Conservation (phyloP, 1,140 invertebrate species). For the Diabrotica virgifera region DNA sequence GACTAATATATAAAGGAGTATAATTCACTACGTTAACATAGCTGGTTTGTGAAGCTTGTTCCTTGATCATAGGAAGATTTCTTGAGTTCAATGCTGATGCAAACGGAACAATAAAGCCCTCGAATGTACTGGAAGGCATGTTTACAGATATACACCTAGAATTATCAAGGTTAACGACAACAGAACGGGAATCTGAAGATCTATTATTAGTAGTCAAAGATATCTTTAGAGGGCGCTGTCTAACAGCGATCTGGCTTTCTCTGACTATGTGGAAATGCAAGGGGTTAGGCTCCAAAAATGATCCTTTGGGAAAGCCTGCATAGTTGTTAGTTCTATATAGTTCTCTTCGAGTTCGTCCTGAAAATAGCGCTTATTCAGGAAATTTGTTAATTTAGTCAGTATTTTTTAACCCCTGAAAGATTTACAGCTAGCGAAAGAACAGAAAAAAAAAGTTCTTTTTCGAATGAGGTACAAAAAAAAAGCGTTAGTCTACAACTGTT, state of each 20-base stretch:
- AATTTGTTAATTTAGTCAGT: background rate
- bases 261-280: constrained; percentile 44
- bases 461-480: background rate
- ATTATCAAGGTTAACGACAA: constrained; percentile 37
- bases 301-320: constrained; percentile 44
- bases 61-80: constrained; percentile 25
- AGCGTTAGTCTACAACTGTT: background rate
- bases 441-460: background rate
- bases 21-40: constrained; percentile 30
- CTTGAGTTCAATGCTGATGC: constrained; percentile 39
- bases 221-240: constrained; percentile 32
- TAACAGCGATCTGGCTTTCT: constrained; percentile 25
- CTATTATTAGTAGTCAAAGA: constrained; percentile 23
- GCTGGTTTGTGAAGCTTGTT: constrained; percentile 35
- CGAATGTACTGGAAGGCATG: constrained; percentile 36
- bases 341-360: constrained; percentile 18
- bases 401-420: background rate
- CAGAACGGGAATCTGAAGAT: constrained; percentile 24
- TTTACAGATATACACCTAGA: constrained; percentile 34
- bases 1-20: constrained; percentile 28
- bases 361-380: constrained; percentile 5
- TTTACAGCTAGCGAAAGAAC: background rate
- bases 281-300: constrained; percentile 45
- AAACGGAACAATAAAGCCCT: constrained; percentile 43
- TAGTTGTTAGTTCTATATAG: constrained; percentile 43